A percentile compares a stretch with the other conserved stretches of the same genome.
These are phyloP conservation scores for Chaetura pelagica DNA, from an alignment of 2,113 vertebrate genomes.

Conservation along the genomic window DNA sequence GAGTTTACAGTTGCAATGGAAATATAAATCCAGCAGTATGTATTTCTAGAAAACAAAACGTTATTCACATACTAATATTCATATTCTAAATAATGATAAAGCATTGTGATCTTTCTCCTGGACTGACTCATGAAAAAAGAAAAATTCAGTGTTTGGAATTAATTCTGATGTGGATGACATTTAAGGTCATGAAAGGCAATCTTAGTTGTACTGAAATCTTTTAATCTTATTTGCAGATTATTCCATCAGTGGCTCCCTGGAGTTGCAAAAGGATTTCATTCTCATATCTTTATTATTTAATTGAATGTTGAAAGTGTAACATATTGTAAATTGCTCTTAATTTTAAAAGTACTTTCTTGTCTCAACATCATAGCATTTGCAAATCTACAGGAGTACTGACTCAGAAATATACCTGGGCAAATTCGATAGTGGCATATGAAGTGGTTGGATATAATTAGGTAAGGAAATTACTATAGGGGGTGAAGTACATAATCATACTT, in stretches of 20 bases:
- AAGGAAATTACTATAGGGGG: slow-evolving; percentile 13
- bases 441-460: slow-evolving; percentile 42
- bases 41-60: slow-evolving; percentile 18
- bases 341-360: slow-evolving; percentile 22
- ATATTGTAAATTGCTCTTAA: slow-evolving; percentile 64
- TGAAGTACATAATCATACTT: slow-evolving; percentile 61
- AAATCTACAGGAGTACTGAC: slow-evolving; percentile 29
- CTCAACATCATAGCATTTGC: not conserved
- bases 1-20: slow-evolving; percentile 14
- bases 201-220: slow-evolving; percentile 72
- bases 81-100: not conserved
- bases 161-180: slow-evolving; percentile 64
- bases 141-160: slow-evolving; percentile 48
- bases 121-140: slow-evolving; percentile 43
- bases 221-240: slow-evolving; percentile 77
- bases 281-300: slow-evolving; percentile 76
- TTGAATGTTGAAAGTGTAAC: slow-evolving; percentile 55
- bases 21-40: not conserved
- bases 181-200: slow-evolving; percentile 73
- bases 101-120: not conserved
- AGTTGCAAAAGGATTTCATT: slow-evolving; percentile 68
- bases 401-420: slow-evolving; percentile 55
- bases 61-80: not conserved
- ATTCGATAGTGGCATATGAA: not conserved
- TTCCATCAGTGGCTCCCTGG: slow-evolving; percentile 63